Base-by-base conservation (phyloP, 2,888 invertebrate species). In the Luperina testacea region DNA sequence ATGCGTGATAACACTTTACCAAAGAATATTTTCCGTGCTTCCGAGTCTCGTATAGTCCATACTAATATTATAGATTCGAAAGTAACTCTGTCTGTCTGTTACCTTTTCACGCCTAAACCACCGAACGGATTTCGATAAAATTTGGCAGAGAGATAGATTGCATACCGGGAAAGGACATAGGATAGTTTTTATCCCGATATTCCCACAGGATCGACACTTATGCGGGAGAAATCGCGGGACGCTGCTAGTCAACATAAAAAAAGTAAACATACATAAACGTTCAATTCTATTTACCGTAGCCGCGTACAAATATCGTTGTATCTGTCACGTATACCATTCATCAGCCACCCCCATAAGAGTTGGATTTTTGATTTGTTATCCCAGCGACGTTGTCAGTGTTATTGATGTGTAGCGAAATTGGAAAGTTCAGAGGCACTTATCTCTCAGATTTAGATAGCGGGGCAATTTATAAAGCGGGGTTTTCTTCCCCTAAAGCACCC, bases 361-460 rank as follows among this genome's bases (percentile, higher is more conserved):
- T 91, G 91, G 92, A 94, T 94, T 94, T 96, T 96, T 97, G 96
- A 96, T 96, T 95, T 95, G 96, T 96, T 95, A 94, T 93, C 93
- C 93, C 90, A 91, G 89, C 93, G 91, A 88, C 89, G 89, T 92
- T 94, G 96, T 96, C 96, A 95, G 91, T 96, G 95, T 96, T 96
- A 96, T 96, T 97, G 96, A 97, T 97, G 96, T 96, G 96, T 96
- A 93, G 95, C 95, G 94, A 95, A 96, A 97, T 97, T 96, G 96
- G 96, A 96, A 96, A 96, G 96, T 96, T 96, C 95, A 96, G 95
- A 92, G 93, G 94, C 94, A 94, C 95, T 96, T 96, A 96, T 96
- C 96, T 96, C 93, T 93, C 92, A 96, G 96, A 96, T 96, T 96
- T 95, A 96, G 96, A 96, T 96, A 96, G 96, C 96, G 89, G 92